A percentile compares a stretch with the other conserved stretches of the same genome.
phyloP scores from a whole-genome alignment of 2,113 vertebrate genomes.

The Carlito syrichta region DNA sequence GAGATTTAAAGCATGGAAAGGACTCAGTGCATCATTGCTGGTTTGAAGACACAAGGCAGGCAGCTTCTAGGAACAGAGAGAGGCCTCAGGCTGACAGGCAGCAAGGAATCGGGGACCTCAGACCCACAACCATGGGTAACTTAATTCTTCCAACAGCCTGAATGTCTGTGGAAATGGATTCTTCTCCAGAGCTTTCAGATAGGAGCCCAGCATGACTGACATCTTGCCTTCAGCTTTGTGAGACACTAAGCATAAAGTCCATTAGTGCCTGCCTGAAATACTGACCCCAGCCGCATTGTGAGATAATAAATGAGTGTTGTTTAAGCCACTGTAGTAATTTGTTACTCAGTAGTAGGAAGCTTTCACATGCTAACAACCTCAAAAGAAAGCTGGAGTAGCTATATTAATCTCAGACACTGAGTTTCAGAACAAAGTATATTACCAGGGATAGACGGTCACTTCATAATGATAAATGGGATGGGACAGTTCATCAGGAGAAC shows the following conservation, averaged over 20 bases:
- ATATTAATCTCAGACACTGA: background rate
- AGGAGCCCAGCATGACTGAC: background rate
- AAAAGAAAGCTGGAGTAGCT: background rate
- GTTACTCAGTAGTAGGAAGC: background rate
- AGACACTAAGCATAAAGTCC: background rate
- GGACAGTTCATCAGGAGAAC: background rate
- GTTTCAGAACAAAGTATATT: background rate
- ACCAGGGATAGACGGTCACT: background rate
- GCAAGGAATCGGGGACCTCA: background rate
- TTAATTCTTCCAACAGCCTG: background rate
- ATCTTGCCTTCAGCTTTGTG: background rate
- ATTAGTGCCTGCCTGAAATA: background rate
- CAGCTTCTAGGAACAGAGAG: background rate
- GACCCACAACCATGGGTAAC: background rate
- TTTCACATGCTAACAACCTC: background rate
- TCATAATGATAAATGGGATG: background rate
- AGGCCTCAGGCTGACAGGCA: background rate
- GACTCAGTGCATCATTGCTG: background rate
- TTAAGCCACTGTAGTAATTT: background rate
- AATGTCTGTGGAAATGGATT: background rate
- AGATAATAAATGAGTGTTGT: background rate
- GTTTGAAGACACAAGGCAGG: background rate
- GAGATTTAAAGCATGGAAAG: background rate
- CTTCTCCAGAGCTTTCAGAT: background rate
- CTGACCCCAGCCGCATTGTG: background rate